phyloP scores from a whole-genome alignment of 1,140 invertebrate genomes.

The Paraescarpia echinospica region DNA sequence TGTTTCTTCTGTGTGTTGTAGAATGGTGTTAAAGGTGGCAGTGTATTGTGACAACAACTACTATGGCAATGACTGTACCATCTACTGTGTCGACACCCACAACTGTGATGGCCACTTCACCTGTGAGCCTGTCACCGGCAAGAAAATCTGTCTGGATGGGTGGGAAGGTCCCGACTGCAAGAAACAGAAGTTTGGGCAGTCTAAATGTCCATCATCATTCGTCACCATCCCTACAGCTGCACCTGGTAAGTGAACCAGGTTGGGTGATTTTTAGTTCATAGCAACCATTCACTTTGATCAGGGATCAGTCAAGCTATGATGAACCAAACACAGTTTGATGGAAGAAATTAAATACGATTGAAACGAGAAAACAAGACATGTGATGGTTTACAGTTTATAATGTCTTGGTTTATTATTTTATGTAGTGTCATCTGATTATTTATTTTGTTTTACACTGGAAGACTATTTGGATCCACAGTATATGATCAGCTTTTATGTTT shows the following conservation, averaged over 20 bases:
- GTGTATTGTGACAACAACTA: conserved; percentile 19
- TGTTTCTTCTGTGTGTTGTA: background rate
- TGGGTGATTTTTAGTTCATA: background rate
- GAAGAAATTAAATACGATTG: too few relatives aligned
- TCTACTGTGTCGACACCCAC: background rate
- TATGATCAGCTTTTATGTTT: too few relatives aligned
- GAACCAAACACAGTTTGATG: background rate
- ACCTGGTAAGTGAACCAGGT: background rate
- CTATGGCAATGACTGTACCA: conserved; percentile 16
- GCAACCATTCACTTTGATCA: background rate
- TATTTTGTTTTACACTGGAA: too few relatives aligned
- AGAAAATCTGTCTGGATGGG: conserved; percentile 23
- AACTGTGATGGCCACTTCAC: conserved; percentile 20
- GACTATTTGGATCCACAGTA: too few relatives aligned
- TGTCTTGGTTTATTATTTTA: too few relatives aligned
- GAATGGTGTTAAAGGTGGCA: background rate
- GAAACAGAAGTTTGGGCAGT: background rate
- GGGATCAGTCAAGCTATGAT: background rate
- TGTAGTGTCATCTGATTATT: too few relatives aligned
- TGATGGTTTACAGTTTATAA: too few relatives aligned
- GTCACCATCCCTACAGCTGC: background rate
- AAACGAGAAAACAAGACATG: too few relatives aligned
- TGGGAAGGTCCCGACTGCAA: conserved; percentile 22
- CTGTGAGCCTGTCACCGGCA: conserved; percentile 19
- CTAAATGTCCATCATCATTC: background rate